Base-by-base conservation (phyloP, 2,113 vertebrate genomes). In the Glaucomys volans region DNA sequence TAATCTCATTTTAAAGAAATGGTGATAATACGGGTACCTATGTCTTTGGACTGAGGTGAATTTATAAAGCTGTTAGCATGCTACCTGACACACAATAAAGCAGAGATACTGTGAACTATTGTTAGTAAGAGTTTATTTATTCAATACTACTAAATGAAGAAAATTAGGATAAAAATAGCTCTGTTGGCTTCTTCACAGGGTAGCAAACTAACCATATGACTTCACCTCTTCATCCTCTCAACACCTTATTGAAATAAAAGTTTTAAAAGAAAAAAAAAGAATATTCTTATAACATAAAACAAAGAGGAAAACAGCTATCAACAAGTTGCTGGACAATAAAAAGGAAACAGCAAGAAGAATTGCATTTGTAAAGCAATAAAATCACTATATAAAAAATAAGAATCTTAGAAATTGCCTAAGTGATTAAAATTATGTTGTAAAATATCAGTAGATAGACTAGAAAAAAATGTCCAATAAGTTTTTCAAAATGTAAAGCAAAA, bases 401-500 rank as follows among this genome's bases (percentile, higher is more conserved):
- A 62, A 30, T 42, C 42, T 77, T 24, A 74, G 20, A 87, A 66
- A 2, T 88, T 76, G 13, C 32, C 44, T 90, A 76, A 26, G 83
- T 77, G 28, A 72, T 67, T 91, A 83, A 77, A 95, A 83, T 79
- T 80, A 59, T 75, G 30, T n/a, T 88, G 32, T 35, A 44, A 82
- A 64, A 77, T 50, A 80, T 64, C 24, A 5, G 13, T 64, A 44
- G 11, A 57, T 2, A 59, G 12, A 26, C 91, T 77, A 17, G 14
- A 54, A 89, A 89, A 81, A 37, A 59, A 67, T 37, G 4, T 62
- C 80, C 4, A 75, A 81, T 50, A 42, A 47, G 0, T n/a, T 69
- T 92, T 67, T 83, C 37, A 52, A 90, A 87, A 52, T 86, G 37
- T 81, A 42, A 62, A 91, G 26, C 62, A 94, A 89, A 91, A 81